Evolutionary conservation across 2,113 vertebrate genomes (phyloP).

Genomic region (Prolemur simus): DNA sequence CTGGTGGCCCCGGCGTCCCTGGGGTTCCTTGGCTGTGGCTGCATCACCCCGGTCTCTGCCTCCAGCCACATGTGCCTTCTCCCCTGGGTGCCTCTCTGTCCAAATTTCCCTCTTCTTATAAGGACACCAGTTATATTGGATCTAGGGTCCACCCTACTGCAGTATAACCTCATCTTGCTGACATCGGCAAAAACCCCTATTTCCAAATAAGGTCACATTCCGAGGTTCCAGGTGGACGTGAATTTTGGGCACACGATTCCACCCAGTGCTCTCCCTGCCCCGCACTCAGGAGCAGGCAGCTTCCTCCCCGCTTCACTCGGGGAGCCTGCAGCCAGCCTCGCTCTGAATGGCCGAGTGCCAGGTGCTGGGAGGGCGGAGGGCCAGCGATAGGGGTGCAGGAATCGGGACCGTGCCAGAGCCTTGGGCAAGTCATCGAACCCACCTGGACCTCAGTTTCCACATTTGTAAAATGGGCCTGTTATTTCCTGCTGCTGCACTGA

Average conservation of each 20-base stretch:
- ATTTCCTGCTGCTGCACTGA: accelerated
- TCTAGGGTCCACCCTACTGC: accelerated
- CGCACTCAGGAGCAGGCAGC: neutral
- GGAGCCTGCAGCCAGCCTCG: accelerated
- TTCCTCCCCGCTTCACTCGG: neutral
- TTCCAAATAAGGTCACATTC: neutral
- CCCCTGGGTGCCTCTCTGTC: neutral
- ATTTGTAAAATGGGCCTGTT: neutral
- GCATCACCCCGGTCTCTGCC: accelerated
- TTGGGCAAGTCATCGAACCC: accelerated
- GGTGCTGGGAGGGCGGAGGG: accelerated
- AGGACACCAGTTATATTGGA: accelerated
- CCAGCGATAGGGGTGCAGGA: accelerated
- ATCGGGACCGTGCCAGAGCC: accelerated
- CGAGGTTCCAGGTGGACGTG: neutral
- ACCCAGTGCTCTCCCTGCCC: neutral
- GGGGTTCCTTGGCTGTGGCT: accelerated
- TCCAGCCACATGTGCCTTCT: accelerated
- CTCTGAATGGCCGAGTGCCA: accelerated
- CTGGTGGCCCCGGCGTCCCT: accelerated
- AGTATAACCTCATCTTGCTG: neutral
- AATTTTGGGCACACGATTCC: neutral
- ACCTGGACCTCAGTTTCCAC: neutral
- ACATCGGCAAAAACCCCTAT: accelerated
- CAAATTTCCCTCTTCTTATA: neutral